Percentiles rank a stretch among this genome's conserved stretches.
Evolutionary conservation across 2,888 invertebrate species (phyloP).

Genomic region (Graphium colonna): DNA sequence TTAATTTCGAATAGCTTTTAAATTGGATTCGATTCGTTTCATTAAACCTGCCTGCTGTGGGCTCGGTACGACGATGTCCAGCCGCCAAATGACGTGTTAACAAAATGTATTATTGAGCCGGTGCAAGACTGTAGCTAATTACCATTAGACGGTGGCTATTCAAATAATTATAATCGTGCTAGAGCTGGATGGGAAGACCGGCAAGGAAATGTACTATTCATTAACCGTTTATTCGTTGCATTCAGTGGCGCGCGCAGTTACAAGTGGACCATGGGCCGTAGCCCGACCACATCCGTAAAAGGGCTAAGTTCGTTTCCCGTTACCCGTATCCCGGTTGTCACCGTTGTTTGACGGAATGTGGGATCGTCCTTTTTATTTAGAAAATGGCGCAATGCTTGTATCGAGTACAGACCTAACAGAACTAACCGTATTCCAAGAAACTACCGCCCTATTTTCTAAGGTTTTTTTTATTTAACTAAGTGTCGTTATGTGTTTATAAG

Average conservation of each 20-base stretch:
- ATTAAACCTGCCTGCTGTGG: constrained; percentile 44
- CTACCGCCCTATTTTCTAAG: background rate
- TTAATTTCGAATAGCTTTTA: constrained; percentile 59
- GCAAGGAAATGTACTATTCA: constrained; percentile 38
- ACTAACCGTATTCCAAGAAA: background rate
- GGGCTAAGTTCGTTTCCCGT: constrained; percentile 66
- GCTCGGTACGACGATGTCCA: constrained; percentile 12
- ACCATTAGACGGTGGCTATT: background rate
- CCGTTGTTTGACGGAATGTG: constrained; percentile 55
- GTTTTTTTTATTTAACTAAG: background rate
- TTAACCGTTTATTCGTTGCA: constrained; percentile 44
- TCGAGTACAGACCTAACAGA: constrained; percentile 3
- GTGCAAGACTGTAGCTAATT: background rate
- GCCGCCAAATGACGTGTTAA: constrained; percentile 35
- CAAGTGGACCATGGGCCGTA: constrained; percentile 34
- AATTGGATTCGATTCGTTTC: constrained; percentile 61
- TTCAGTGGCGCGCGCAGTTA: constrained; percentile 42
- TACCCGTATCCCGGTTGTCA: constrained; percentile 47
- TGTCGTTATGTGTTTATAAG: too few relatives aligned
- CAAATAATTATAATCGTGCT: constrained; percentile 33
- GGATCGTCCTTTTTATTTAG: constrained; percentile 24
- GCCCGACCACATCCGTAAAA: constrained; percentile 59
- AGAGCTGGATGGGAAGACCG: constrained; percentile 28
- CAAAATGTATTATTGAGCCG: constrained; percentile 22
- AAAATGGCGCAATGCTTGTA: constrained; percentile 14